Conservation (phyloP, 1,140 invertebrate genomes). For the Trichonephila clavipes region DNA sequence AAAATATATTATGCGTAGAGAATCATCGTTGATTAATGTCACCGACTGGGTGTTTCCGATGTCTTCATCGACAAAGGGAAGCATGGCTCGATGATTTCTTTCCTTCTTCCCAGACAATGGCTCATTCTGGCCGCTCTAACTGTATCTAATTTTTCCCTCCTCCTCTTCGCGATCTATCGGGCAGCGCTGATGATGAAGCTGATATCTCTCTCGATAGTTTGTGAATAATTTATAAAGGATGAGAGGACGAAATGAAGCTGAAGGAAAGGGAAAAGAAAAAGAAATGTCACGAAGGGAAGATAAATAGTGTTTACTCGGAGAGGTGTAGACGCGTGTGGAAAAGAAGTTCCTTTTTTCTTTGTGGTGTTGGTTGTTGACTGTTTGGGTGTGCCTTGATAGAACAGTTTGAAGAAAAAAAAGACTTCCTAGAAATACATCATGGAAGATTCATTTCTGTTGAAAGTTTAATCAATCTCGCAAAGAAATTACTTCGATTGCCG, state of each 20-base stretch:
- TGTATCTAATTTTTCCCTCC: slow-evolving; percentile 24
- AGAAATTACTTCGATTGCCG: not conserved
- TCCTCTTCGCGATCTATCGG: not conserved
- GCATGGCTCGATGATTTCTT: not conserved
- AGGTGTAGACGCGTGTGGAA: not conserved
- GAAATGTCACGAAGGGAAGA: slow-evolving; percentile 14
- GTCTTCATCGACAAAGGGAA: not conserved
- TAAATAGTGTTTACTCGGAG: slow-evolving; percentile 31
- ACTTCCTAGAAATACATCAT: not conserved
- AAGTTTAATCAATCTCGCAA: slow-evolving; percentile 17
- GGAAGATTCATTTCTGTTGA: slow-evolving; percentile 8
- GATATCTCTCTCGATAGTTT: slow-evolving; percentile 16
- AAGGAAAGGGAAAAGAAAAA: not conserved
- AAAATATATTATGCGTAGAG: slow-evolving; percentile 34
- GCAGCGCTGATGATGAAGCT: slow-evolving; percentile 18
- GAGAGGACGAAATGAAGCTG: not conserved
- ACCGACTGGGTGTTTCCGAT: slow-evolving; percentile 42
- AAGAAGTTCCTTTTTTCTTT: not conserved
- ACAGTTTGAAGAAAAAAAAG: slow-evolving; percentile 3
- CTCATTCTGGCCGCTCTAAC: not conserved
- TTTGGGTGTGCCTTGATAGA: not conserved
- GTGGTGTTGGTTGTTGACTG: not conserved
- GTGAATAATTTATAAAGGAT: slow-evolving; percentile 28
- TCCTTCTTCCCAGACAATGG: not conserved
- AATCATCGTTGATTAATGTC: slow-evolving; percentile 51